Percentiles rank a stretch among this genome's conserved stretches.
These are phyloP conservation scores for Heterochromis multidens DNA, from an alignment of 2,113 vertebrate species.

Conservation along the genomic window DNA sequence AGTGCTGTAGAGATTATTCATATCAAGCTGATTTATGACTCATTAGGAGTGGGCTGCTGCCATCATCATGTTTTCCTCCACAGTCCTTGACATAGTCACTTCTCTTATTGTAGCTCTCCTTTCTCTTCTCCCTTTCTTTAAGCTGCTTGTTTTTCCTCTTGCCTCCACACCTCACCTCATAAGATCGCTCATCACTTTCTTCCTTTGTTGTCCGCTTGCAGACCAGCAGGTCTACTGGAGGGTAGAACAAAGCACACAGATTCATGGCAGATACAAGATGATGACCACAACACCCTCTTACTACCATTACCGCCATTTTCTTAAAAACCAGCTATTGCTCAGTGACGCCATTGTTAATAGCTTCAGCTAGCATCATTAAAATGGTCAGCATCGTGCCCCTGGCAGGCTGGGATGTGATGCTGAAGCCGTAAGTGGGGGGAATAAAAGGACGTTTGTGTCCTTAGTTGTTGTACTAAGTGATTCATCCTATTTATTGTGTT, in stretches of 20 bases:
- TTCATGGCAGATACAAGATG: not conserved
- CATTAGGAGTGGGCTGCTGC: slow-evolving; percentile 51
- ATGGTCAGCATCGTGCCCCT: not conserved
- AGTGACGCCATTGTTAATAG: not conserved
- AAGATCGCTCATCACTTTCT: not conserved
- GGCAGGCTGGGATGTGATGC: not conserved
- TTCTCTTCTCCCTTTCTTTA: not conserved
- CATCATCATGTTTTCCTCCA: slow-evolving; percentile 37
- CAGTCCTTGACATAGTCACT: slow-evolving; percentile 33
- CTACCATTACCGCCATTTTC: not conserved
- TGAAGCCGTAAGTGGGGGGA: not conserved
- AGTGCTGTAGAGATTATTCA: slow-evolving; percentile 56
- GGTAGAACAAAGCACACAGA: not conserved
- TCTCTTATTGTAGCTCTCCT: not conserved
- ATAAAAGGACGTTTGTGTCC: not conserved
- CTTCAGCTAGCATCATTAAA: slow-evolving; percentile 6
- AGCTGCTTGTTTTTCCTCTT: not conserved
- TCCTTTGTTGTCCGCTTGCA: not conserved
- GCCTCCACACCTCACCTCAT: not conserved
- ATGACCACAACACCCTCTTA: not conserved
- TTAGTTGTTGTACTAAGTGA: slow-evolving; percentile 10
- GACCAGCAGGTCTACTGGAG: not conserved
- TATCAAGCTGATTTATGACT: slow-evolving; percentile 65
- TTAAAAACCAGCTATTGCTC: not conserved
- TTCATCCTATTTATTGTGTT: slow-evolving; percentile 27